These are phyloP conservation scores for Tetanocera ferruginea DNA, from an alignment of 2,888 invertebrate species.

Conservation along the genomic window DNA sequence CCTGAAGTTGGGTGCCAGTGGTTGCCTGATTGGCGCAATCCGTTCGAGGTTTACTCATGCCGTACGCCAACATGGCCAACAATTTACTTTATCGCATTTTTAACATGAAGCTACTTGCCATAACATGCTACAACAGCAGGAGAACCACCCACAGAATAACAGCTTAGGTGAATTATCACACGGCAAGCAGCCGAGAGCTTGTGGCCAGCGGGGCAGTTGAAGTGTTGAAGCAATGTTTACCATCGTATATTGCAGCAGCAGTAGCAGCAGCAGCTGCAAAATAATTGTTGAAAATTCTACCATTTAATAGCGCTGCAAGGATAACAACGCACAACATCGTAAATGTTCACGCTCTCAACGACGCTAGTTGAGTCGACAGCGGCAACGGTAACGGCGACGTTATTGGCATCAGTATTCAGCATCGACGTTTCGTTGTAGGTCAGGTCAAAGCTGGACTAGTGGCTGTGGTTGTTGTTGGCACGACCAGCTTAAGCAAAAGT, in stretches of 20 bases:
- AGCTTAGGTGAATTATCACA: conserved; percentile 30
- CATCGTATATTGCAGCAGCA: conserved; percentile 27
- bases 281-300: conserved; percentile 36
- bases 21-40: neutral
- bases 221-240: conserved; percentile 40
- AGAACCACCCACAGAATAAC: neutral
- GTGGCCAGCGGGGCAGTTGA: conserved; percentile 27
- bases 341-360: conserved; percentile 12
- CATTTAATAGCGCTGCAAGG: conserved; percentile 24
- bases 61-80: neutral
- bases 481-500: neutral
- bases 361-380: neutral
- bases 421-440: neutral
- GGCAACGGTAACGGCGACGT: conserved; percentile 10
- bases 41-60: neutral
- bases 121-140: neutral
- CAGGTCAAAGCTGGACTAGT: neutral
- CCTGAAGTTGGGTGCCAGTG: neutral
- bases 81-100: conserved; percentile 18
- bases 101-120: neutral
- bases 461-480: neutral
- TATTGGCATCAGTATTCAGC: neutral
- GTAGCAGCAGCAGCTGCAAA: conserved; percentile 40
- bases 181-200: neutral
- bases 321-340: conserved; percentile 3